phyloP scores from a whole-genome alignment of 92 coral and sea anemone genomes.

The Zoanthus gigantus region DNA sequence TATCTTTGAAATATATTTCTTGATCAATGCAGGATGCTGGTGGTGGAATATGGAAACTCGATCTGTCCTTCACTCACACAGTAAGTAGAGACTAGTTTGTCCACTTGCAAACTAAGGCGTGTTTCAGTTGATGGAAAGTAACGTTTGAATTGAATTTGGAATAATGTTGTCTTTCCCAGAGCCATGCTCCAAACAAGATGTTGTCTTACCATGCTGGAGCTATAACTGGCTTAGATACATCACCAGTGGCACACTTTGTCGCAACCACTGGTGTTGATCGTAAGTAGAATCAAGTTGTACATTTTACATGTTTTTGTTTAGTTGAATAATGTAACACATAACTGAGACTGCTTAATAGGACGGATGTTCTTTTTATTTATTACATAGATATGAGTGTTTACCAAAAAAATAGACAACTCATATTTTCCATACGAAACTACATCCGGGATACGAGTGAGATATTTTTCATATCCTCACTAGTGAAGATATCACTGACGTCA shows the following conservation, averaged over 20 bases:
- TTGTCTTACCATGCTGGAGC: constrained; percentile 94
- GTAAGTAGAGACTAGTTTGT: constrained; percentile 47
- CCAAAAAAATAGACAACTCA: no score
- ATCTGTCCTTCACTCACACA: constrained; percentile 97
- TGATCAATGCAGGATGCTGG: constrained; percentile 83
- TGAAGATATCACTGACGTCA: no score
- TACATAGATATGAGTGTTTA: no score
- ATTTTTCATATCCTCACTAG: no score
- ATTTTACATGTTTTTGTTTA: not conserved
- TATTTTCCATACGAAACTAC: no score
- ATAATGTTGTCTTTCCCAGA: constrained; percentile 57
- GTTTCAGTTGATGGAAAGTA: no score
- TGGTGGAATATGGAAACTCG: constrained; percentile 98
- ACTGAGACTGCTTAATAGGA: no score
- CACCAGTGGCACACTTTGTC: constrained; percentile 95
- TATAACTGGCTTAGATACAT: constrained; percentile 94
- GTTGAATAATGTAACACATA: not conserved
- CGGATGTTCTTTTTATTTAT: no score
- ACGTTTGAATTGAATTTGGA: not conserved
- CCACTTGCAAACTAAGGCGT: no score
- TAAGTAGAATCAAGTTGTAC: constrained; percentile 61
- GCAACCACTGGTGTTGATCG: constrained; percentile 96
- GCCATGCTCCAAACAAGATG: constrained; percentile 96
- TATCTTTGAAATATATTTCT: not conserved
- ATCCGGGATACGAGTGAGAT: no score